phyloP scores from a whole-genome alignment of 2,113 vertebrate genomes.

The Heliornis fulica region DNA sequence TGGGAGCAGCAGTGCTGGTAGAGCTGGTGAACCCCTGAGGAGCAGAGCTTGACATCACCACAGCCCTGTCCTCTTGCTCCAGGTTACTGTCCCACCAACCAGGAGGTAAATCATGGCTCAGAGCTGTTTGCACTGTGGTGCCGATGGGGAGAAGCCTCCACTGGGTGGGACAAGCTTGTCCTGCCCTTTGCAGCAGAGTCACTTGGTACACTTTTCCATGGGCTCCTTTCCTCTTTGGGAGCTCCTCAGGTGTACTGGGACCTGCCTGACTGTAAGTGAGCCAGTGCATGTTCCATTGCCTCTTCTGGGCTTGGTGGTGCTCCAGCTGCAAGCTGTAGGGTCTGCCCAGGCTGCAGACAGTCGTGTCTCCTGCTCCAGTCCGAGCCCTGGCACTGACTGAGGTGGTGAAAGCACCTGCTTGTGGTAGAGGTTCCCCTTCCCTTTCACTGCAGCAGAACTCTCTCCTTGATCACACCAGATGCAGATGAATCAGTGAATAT shows the following conservation, averaged over 20 bases:
- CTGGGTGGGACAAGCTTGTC: background rate
- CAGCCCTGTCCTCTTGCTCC: rapidly evolving
- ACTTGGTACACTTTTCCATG: background rate
- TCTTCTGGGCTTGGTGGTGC: background rate
- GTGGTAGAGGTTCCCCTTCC: background rate
- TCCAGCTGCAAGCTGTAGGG: background rate
- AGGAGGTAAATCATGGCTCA: background rate
- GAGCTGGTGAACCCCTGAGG: background rate
- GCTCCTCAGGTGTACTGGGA: background rate
- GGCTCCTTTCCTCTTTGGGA: background rate
- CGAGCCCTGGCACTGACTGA: background rate
- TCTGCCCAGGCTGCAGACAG: background rate
- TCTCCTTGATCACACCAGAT: background rate
- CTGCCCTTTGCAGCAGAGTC: background rate
- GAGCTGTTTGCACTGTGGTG: background rate
- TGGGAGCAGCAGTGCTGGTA: too few relatives aligned
- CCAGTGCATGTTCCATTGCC: background rate
- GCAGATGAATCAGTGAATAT: background rate
- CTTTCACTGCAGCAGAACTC: background rate
- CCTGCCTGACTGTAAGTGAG: background rate
- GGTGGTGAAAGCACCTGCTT: background rate
- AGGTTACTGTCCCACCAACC: background rate
- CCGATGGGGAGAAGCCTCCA: background rate
- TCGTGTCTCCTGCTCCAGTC: background rate
- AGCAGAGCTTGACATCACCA: background rate